phyloP scores from a whole-genome alignment of 2,797 vertebrate species.

The Tamandua tetradactyla region DNA sequence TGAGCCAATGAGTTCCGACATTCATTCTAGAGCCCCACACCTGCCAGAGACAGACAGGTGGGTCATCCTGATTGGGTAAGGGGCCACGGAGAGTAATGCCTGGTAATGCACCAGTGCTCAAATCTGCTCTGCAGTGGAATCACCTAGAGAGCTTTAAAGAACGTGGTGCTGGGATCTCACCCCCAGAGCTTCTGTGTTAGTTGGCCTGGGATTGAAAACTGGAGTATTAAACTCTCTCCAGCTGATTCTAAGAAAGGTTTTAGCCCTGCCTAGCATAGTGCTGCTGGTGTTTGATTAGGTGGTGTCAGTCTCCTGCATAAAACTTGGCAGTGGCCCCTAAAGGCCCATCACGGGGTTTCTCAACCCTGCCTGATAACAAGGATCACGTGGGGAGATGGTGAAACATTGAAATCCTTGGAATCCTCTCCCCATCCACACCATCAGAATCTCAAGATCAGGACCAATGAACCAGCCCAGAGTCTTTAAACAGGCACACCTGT shows the following conservation, averaged over 20 bases:
- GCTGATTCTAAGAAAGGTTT: background rate
- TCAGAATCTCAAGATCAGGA: background rate
- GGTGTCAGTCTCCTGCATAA: background rate
- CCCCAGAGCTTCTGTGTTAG: background rate
- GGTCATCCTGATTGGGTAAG: too few relatives aligned
- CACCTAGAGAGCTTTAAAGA: background rate
- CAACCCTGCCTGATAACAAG: background rate
- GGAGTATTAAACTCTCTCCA: background rate
- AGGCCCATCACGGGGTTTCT: background rate
- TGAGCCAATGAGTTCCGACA: background rate
- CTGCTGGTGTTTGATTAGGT: background rate
- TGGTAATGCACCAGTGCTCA: background rate
- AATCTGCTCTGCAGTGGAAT: background rate
- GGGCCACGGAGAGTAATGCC: background rate
- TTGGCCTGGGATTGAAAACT: background rate
- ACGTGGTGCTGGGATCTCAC: background rate
- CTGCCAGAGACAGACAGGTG: background rate
- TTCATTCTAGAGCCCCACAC: background rate
- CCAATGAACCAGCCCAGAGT: background rate
- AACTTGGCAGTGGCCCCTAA: background rate
- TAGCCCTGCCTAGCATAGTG: background rate
- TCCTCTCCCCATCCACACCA: accelerated
- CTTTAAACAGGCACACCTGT: background rate
- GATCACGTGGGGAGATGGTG: background rate
- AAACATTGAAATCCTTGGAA: background rate